A percentile compares a stretch with the other conserved stretches of the same genome.
phyloP scores from a whole-genome alignment of 37 sponge, comb jelly and placozoan species.

The Geodia barretti region DNA sequence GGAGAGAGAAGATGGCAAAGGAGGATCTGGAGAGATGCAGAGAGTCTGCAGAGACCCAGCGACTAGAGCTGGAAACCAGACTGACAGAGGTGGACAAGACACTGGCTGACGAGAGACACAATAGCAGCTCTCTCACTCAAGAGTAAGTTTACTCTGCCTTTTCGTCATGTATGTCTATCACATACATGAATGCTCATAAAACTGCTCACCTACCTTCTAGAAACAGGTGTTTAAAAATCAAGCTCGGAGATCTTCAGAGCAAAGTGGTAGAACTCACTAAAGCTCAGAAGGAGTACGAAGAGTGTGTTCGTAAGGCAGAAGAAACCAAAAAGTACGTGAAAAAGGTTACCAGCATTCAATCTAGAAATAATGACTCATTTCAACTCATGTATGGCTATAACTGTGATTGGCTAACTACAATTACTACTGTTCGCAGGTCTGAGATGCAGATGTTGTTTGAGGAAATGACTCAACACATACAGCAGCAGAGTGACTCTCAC shows the following conservation, averaged over 20 bases:
- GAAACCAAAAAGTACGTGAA: slow-evolving; percentile 26
- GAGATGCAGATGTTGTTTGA: slow-evolving; percentile 60
- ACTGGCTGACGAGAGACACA: not conserved
- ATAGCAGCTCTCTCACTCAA: not conserved
- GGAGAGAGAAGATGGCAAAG: not conserved
- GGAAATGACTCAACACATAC: slow-evolving; percentile 75
- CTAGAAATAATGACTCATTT: not conserved
- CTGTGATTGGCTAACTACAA: not conserved
- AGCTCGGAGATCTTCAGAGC: slow-evolving; percentile 37
- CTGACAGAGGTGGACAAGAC: not conserved
- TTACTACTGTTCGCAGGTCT: slow-evolving; percentile 23
- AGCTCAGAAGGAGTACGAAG: slow-evolving; percentile 40
- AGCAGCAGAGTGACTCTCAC: slow-evolving; percentile 67
- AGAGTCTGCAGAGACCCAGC: not conserved
- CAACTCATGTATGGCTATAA: not conserved
- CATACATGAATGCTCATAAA: not conserved
- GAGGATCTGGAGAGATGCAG: not conserved
- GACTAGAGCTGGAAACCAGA: not conserved
- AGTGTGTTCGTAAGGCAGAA: slow-evolving; percentile 33
- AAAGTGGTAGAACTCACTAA: slow-evolving; percentile 29
- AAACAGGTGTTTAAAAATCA: slow-evolving; percentile 8
- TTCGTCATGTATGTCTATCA: not conserved
- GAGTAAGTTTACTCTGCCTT: not conserved
- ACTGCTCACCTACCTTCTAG: slow-evolving; percentile 8
- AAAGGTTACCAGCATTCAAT: no score